A percentile compares a stretch with the other conserved stretches of the same genome.
phyloP scores from a whole-genome alignment of 1,140 invertebrate genomes.

The Drosophila cardini region DNA sequence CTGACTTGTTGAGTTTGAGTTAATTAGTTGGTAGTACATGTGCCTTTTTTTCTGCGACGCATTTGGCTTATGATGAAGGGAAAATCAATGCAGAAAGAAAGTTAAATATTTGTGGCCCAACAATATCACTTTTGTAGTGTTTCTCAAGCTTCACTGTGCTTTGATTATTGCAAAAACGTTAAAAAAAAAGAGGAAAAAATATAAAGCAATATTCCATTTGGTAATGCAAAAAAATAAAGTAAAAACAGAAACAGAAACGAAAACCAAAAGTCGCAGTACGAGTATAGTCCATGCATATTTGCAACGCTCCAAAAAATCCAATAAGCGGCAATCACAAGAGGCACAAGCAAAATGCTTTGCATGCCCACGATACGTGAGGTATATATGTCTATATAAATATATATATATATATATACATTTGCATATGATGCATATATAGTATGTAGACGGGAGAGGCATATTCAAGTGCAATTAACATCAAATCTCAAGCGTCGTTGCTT shows the following conservation, averaged over 20 bases:
- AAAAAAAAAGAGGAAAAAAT: slow-evolving; percentile 15
- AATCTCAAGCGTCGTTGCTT: slow-evolving; percentile 36
- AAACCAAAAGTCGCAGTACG: slow-evolving; percentile 39
- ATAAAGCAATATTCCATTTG: slow-evolving; percentile 47
- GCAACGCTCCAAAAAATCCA: slow-evolving; percentile 78
- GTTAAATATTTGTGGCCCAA: neutral
- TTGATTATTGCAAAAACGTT: slow-evolving; percentile 23
- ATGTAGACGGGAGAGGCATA: slow-evolving; percentile 34
- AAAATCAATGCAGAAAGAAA: slow-evolving; percentile 1
- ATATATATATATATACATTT: slow-evolving; percentile 4
- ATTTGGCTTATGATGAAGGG: slow-evolving; percentile 26
- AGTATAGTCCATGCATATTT: slow-evolving; percentile 76
- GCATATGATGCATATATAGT: slow-evolving; percentile 11
- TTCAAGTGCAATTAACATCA: slow-evolving; percentile 66
- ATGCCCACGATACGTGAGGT: slow-evolving; percentile 36
- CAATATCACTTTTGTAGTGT: slow-evolving; percentile 2
- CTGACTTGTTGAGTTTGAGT: slow-evolving; percentile 35
- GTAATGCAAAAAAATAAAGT: slow-evolving; percentile 38
- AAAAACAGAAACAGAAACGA: too few species aligned
- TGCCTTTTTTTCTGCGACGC: slow-evolving; percentile 40
- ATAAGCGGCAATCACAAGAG: slow-evolving; percentile 76
- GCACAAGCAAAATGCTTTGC: slow-evolving; percentile 63
- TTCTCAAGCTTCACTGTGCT: slow-evolving; percentile 21
- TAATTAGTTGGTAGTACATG: slow-evolving; percentile 55
- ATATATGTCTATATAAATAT: slow-evolving; percentile 3